Evolutionary conservation across 2,113 vertebrate genomes (phyloP).

Genomic region (Sprattus sprattus): DNA sequence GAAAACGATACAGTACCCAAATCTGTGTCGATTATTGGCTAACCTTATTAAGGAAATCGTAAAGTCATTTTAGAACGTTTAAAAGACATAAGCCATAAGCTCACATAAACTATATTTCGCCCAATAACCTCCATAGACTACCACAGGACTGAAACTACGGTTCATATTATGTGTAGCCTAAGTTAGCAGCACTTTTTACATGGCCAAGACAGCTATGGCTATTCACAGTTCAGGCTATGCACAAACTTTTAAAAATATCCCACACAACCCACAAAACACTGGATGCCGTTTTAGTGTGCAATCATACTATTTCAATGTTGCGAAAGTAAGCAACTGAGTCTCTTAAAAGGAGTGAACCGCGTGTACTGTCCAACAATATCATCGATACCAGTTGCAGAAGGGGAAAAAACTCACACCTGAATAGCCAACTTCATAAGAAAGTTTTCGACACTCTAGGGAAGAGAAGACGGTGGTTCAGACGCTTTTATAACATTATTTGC

Average conservation of each 20-base stretch:
- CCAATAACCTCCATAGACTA: not conserved
- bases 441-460: conserved; percentile 4
- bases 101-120: not conserved
- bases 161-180: not conserved
- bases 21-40: not conserved
- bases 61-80: not conserved
- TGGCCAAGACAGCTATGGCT: conserved; percentile 11
- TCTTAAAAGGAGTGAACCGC: not conserved
- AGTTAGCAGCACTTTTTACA: conserved; percentile 5
- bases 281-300: not conserved
- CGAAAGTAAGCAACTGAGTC: not conserved
- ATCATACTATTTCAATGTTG: not conserved
- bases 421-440: conserved; percentile 17
- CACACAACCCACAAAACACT: not conserved
- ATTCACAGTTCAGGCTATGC: conserved; percentile 8
- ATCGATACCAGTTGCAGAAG: conserved; percentile 3
- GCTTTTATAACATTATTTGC: not conserved
- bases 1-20: conserved; percentile 5
- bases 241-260: conserved; percentile 8
- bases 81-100: not conserved
- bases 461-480: not conserved
- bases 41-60: not conserved
- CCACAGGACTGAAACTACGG: not conserved
- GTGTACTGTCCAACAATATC: conserved; percentile 1
- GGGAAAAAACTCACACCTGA: conserved; percentile 12